phyloP scores from a whole-genome alignment of 2,113 vertebrate genomes.

The Pardalotus punctatus region DNA sequence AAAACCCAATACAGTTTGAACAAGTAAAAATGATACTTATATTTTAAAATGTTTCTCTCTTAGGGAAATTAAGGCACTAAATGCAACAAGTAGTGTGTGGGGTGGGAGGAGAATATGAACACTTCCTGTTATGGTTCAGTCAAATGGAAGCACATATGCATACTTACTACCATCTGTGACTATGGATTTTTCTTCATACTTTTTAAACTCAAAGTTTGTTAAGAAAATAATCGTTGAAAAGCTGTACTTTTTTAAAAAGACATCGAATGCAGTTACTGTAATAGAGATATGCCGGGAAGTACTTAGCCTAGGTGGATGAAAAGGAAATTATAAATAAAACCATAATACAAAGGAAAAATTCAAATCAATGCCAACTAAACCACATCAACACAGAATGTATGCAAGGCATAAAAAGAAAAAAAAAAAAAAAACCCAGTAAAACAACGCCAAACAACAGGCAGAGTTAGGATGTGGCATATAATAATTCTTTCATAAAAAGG shows the following conservation, averaged over 20 bases:
- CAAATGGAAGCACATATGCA: slow-evolving; percentile 10
- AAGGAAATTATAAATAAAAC: background rate
- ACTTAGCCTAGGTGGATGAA: background rate
- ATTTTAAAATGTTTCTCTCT: slow-evolving; percentile 34
- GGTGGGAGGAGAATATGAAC: background rate
- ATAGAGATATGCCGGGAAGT: background rate
- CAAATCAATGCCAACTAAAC: background rate
- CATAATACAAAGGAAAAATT: background rate
- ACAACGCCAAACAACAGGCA: background rate
- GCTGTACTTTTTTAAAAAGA: background rate
- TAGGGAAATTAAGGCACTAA: slow-evolving; percentile 22
- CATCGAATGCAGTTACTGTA: background rate
- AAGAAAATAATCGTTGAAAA: background rate
- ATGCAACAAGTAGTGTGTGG: background rate
- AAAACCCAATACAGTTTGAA: background rate
- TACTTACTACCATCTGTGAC: slow-evolving; percentile 9
- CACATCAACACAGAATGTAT: background rate
- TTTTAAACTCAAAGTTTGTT: slow-evolving; percentile 9
- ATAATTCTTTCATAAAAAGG: background rate
- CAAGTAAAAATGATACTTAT: slow-evolving; percentile 9
- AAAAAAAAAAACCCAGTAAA: background rate
- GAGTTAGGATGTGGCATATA: background rate
- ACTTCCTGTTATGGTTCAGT: slow-evolving; percentile 20
- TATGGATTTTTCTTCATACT: background rate
- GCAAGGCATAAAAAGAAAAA: background rate